phyloP scores from a whole-genome alignment of 2,888 invertebrate species.

The Hypomecis atomaria region DNA sequence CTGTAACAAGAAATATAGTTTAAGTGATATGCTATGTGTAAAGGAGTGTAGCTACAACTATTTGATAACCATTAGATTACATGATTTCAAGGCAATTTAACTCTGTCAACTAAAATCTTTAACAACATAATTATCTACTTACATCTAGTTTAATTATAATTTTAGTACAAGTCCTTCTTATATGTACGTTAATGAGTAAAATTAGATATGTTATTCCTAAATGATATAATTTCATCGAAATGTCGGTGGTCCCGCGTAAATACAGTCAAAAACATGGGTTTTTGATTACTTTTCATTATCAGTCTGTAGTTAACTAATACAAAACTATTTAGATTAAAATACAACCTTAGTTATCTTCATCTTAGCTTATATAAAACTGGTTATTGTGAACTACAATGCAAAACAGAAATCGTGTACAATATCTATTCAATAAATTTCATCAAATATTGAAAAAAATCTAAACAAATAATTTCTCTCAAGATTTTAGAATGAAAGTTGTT shows the following conservation, averaged over 20 bases:
- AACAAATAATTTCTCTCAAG: no score
- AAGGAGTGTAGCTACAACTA: no score
- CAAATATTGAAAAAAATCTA: no score
- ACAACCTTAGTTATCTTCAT: conserved; percentile 16
- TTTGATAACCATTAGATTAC: background rate
- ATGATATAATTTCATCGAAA: conserved; percentile 45
- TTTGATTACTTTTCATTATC: conserved; percentile 23
- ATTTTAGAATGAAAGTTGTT: no score
- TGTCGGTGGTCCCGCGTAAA: conserved; percentile 60
- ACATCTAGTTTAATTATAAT: conserved; percentile 5
- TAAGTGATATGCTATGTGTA: no score
- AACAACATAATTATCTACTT: conserved; percentile 10
- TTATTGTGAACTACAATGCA: background rate
- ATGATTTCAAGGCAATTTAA: background rate
- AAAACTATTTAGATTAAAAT: conserved; percentile 35
- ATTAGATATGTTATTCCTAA: conserved; percentile 20
- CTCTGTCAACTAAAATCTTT: conserved; percentile 1
- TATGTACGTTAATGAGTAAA: conserved; percentile 5
- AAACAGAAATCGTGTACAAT: background rate
- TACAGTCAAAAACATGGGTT: conserved; percentile 36
- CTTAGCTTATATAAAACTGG: background rate
- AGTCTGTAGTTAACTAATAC: conserved; percentile 33
- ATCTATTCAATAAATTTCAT: no score
- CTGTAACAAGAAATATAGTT: no score
- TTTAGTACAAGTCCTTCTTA: conserved; percentile 11